phyloP scores from a whole-genome alignment of 2,888 invertebrate genomes.

The Melanotus villosus region DNA sequence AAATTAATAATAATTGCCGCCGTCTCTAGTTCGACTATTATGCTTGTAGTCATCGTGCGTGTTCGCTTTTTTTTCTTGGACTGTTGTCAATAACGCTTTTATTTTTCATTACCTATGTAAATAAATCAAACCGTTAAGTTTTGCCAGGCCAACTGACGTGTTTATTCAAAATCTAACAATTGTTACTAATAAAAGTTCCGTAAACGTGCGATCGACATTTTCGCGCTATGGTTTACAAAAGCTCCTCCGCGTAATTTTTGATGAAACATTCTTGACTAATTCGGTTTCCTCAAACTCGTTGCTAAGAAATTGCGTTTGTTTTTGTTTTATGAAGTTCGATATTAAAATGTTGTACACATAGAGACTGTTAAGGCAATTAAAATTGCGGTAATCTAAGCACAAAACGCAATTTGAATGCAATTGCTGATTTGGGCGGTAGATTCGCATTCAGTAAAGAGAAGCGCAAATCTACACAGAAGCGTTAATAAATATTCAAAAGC shows the following conservation, averaged over 20 bases:
- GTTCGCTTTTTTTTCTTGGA: constrained; percentile 4
- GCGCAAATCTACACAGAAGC: constrained; percentile 9
- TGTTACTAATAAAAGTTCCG: not conserved
- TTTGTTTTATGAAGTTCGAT: not conserved
- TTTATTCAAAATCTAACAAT: constrained; percentile 3
- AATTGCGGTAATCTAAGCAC: not conserved
- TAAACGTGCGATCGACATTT: too few species aligned
- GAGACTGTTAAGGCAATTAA: not conserved
- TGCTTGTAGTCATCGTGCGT: not conserved
- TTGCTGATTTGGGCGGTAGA: constrained; percentile 6
- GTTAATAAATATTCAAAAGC: constrained; percentile 29
- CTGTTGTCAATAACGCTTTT: constrained; percentile 12
- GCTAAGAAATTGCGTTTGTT: too few species aligned
- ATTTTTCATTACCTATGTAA: constrained; percentile 16
- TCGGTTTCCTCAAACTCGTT: too few species aligned
- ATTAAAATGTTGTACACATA: not conserved
- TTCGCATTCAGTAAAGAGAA: constrained; percentile 15
- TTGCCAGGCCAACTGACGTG: constrained; percentile 3
- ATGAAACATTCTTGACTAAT: not conserved
- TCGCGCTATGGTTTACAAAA: not conserved
- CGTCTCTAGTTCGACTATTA: not conserved
- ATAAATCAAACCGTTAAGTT: constrained; percentile 3
- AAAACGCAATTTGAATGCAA: not conserved
- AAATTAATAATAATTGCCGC: constrained; percentile 30
- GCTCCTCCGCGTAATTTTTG: not conserved